Evolutionary conservation across 1,140 invertebrate genomes (phyloP), one percentile per base, ranked within the genome.

Genomic region (Diploscapter pachys): DNA sequence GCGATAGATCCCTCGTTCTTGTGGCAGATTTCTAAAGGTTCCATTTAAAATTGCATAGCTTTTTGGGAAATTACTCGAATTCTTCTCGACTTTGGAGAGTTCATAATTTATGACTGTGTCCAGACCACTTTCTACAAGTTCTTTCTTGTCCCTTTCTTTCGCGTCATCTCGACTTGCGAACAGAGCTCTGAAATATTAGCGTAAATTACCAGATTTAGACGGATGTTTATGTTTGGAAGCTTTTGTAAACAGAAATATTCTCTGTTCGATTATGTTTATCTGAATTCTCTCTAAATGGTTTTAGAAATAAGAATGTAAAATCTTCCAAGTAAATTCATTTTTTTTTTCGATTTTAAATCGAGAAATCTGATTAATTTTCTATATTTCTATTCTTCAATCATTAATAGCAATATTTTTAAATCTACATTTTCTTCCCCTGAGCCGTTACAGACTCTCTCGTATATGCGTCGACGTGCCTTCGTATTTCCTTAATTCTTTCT

Each of bases 81-180:
- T 65, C 48, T 76, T 76, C 54, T 77, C 75, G 31, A 80, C 71
- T 63, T 71, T 68, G 48, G 67, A 69, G 69, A 80, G 66, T 54
- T 80, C 79, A 57, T 80, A 79, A 74, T 80, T 80, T 59, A 80
- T 76, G 4, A 80, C 71, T 3, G 77, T 66, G 63, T 80, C 66
- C 65, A 80, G 53, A 6, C 63, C 75, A 9, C 56, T 66, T 57
- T 63, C 62, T 6, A 65, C 70, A 51, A 76, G 63, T 4, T 50
- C n/a, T n/a, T 65, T 55, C 56, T 76, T 76, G 68, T 76, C 75
- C 13, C 72, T 76, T n/a, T 76, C 75, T 52, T 72, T 76, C 4
- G 75, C 69, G 52, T 72, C 75, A 52, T 71, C 68, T 57, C 69
- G 31, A 31, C 69, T 57, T n/a, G 75, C 72, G 64, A 76, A 76